Evolutionary conservation across 2,797 vertebrate species (phyloP).

Genomic region (Tachyglossus aculeatus): DNA sequence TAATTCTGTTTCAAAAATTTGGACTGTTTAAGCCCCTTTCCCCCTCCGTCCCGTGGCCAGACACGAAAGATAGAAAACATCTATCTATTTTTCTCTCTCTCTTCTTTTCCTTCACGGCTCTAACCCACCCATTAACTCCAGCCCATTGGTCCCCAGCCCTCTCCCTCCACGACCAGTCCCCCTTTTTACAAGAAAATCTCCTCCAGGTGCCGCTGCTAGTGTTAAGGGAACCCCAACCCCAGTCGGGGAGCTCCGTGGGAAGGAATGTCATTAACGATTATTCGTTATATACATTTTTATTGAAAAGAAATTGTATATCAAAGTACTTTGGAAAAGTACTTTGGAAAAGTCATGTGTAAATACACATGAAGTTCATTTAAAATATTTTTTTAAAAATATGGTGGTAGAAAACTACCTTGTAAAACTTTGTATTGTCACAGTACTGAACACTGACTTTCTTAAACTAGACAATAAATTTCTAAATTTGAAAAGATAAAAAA

Average conservation of each 20-base stretch:
- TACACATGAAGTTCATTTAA: slow-evolving; percentile 78
- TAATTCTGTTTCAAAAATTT: too few species aligned
- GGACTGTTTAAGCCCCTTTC: too few species aligned
- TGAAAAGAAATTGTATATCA: slow-evolving; percentile 78
- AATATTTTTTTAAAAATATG: slow-evolving; percentile 71
- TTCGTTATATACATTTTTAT: slow-evolving; percentile 81
- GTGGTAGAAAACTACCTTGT: slow-evolving; percentile 76
- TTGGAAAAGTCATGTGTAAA: too few species aligned
- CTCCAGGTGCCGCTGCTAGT: too few species aligned
- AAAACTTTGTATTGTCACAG: slow-evolving; percentile 67
- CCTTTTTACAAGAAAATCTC: too few species aligned
- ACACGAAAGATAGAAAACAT: too few species aligned
- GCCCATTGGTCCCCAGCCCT: too few species aligned
- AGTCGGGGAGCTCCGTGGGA: neutral
- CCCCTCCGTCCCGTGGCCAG: too few species aligned
- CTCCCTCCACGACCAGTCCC: too few species aligned
- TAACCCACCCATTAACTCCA: too few species aligned
- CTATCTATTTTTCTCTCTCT: too few species aligned
- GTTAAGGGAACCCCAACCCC: neutral
- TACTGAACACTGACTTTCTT: slow-evolving; percentile 59
- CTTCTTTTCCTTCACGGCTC: too few species aligned
- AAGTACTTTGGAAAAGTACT: slow-evolving; percentile 76
- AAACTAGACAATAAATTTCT: slow-evolving; percentile 54
- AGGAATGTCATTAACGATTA: neutral
- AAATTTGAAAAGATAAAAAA: slow-evolving; percentile 37